Evolutionary conservation across 2,113 vertebrate genomes (phyloP), one percentile per base, ranked within the genome.

Genomic region (Pangasianodon hypophthalmus): DNA sequence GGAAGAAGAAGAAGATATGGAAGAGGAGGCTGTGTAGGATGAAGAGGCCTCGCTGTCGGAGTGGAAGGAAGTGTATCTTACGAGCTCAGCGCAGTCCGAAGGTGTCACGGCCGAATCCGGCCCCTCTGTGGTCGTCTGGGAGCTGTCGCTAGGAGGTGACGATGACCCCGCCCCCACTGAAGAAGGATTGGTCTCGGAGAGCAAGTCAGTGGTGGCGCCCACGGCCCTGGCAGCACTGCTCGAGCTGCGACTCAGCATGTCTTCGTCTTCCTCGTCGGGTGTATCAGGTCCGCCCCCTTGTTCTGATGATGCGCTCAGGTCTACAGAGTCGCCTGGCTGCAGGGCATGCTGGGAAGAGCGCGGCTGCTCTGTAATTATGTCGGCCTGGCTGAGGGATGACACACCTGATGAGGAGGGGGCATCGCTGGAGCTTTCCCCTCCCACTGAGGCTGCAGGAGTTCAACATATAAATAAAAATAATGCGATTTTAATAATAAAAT

Each of bases 51-150:
- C 95, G 95, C 94, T 96, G 93, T 94, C 96, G 88, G 95, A 89
- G 26, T 84, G 90, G 84, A 80, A 88, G 90, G 90, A 87, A 86
- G 89, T 62, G 82, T 80, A 90, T 96, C 98, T 98, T 95, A 99
- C 98, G 94, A 98, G 97, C 95, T 99, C 98, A 71, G 98, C 97
- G 88, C 97, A 97, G 90, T 99, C 98, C 0, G 98, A 99, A 85
- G 98, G 98, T 2, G 98, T 99, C 91, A 98, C 97, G 5, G 98
- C 98, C 0, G 98, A 99, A 91, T 99, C 98, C 0, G 98, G 98
- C 11, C 98, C 98, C 94, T 99, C 98, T 0, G 98, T 99, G 88
- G 98, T 99, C 21, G 98, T 99, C 95, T 99, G 98, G 85, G 98
- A 99, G 90, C 98, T 99, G 93, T 99, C 98, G 5, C 98, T 99